Percentiles rank a stretch among this genome's conserved stretches.
Conservation (phyloP, 2,113 vertebrate species). For the Cynoglossus semilaevis region DNA sequence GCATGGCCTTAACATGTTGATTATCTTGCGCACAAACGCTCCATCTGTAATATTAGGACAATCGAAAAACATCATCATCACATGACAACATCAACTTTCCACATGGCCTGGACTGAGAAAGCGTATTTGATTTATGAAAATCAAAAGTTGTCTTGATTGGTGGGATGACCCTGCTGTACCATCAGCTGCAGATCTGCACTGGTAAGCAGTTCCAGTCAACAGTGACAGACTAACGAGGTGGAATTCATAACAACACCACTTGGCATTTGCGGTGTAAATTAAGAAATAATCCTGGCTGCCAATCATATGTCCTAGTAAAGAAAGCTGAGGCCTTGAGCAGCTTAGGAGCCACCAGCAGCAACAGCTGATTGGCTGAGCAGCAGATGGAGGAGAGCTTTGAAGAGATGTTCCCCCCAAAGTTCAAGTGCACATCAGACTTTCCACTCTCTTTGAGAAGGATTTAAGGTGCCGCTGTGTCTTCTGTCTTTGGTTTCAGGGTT, state of each 20-base stretch:
- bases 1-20: too few relatives aligned
- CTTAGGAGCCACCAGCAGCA: constrained; percentile 1
- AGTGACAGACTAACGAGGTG: constrained; percentile 3
- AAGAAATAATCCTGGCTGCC: not conserved
- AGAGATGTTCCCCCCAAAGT: constrained; percentile 15
- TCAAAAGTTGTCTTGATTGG: not conserved
- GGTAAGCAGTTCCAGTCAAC: not conserved
- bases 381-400: not conserved
- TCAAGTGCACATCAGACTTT: constrained; percentile 46
- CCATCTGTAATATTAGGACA: too few relatives aligned
- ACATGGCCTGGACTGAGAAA: too few relatives aligned
- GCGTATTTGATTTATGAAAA: too few relatives aligned
- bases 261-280: constrained; percentile 2
- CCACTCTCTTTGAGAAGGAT: constrained; percentile 19
- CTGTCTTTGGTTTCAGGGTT: constrained; percentile 48
- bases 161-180: too few relatives aligned
- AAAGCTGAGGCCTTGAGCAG: constrained; percentile 9
- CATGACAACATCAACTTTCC: too few relatives aligned
- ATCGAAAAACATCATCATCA: too few relatives aligned
- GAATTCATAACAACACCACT: not conserved
- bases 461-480: constrained; percentile 24
- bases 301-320: constrained; percentile 9
- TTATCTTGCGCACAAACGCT: too few relatives aligned
- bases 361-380: constrained; percentile 28
- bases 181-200: too few relatives aligned